These are phyloP conservation scores for Nasua narica DNA, from an alignment of 2,797 vertebrate species.

Conservation along the genomic window DNA sequence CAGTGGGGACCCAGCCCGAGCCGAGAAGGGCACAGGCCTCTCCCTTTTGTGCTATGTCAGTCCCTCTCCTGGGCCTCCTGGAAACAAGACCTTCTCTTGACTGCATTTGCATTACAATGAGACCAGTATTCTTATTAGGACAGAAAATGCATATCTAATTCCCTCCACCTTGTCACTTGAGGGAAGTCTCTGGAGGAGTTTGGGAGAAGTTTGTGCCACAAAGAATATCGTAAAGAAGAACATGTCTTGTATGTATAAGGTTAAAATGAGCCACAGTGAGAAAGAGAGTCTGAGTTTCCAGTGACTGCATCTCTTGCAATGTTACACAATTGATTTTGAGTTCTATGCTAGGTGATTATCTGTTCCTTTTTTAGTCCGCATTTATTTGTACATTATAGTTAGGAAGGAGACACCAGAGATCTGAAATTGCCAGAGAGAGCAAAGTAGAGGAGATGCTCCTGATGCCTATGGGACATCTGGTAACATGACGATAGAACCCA, in stretches of 20 bases:
- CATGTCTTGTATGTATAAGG: not conserved
- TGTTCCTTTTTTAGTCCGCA: not conserved
- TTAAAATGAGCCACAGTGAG: not conserved
- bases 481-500: fast-evolving
- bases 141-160: not conserved
- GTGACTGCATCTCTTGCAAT: not conserved
- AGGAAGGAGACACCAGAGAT: too few relatives aligned
- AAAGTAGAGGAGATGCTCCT: too few relatives aligned
- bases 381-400: too few relatives aligned
- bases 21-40: fast-evolving
- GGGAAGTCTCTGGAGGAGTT: not conserved
- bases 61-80: not conserved
- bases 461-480: fast-evolving
- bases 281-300: not conserved
- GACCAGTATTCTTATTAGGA: not conserved
- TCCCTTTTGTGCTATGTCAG: too few relatives aligned
- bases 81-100: fast-evolving
- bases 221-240: not conserved
- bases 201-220: not conserved
- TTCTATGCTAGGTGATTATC: too few relatives aligned
- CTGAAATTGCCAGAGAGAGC: not conserved
- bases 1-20: too few relatives aligned
- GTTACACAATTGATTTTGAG: not conserved
- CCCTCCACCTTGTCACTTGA: too few relatives aligned
- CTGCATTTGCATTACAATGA: not conserved